phyloP scores from a whole-genome alignment of 2,888 invertebrate genomes.

The Uloborus plumipes region DNA sequence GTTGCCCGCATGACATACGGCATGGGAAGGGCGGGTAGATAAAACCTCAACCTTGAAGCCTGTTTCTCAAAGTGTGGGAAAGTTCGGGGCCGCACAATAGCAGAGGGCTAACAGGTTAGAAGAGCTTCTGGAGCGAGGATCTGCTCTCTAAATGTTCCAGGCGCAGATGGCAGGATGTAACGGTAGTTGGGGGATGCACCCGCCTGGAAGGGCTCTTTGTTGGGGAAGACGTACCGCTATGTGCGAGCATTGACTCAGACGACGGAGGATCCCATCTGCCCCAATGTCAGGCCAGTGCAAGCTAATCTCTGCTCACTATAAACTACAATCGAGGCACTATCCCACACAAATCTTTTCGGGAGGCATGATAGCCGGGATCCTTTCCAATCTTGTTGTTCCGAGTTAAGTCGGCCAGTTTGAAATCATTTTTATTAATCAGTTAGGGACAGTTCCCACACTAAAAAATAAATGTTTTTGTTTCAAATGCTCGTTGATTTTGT shows the following conservation, averaged over 20 bases:
- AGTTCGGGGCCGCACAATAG: conserved; percentile 58
- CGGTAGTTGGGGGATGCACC: conserved; percentile 39
- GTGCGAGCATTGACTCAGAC: conserved; percentile 13
- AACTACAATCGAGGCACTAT: too few species aligned
- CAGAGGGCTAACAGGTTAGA: conserved; percentile 62
- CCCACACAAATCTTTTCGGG: too few species aligned
- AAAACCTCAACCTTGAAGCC: conserved; percentile 62
- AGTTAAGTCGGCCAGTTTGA: too few species aligned
- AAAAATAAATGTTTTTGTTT: too few species aligned
- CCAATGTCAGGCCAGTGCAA: too few species aligned
- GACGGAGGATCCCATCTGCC: too few species aligned
- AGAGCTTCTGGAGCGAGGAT: conserved; percentile 59
- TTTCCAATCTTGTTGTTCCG: too few species aligned
- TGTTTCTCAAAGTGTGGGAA: conserved; percentile 50
- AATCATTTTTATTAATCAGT: too few species aligned
- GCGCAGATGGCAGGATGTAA: conserved; percentile 61
- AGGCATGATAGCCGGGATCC: too few species aligned
- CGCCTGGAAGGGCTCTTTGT: neutral
- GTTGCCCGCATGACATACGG: conserved; percentile 42
- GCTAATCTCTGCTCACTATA: too few species aligned
- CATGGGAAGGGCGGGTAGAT: conserved; percentile 32
- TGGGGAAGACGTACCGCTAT: neutral
- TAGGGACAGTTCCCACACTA: too few species aligned
- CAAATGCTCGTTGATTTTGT: too few species aligned
- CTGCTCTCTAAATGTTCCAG: conserved; percentile 9